phyloP scores from a whole-genome alignment of 2,888 invertebrate species.

The Lasioglossum morio region DNA sequence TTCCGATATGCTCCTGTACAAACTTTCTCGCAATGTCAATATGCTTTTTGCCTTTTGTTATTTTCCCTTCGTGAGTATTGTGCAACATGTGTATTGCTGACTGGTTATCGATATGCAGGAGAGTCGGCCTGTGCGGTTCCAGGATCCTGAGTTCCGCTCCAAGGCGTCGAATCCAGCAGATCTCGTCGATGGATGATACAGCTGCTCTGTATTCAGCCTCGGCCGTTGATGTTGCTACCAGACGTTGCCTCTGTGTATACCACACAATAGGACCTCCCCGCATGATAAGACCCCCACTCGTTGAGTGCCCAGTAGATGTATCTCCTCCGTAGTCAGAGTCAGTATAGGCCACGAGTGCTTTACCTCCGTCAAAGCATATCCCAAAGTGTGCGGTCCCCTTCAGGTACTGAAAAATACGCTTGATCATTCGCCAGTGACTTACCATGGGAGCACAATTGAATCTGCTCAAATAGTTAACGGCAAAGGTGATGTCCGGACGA shows the following conservation, averaged over 20 bases:
- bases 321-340: neutral
- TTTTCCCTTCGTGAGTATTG: no score
- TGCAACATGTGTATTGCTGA: no score
- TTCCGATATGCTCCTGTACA: no score
- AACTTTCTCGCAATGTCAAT: no score
- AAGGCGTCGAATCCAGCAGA: neutral
- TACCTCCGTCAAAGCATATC: constrained; percentile 66
- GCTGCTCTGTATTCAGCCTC: neutral
- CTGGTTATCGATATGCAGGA: no score
- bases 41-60: no score
- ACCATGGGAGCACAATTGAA: no score
- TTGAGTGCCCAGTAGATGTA: neutral
- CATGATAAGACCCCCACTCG: neutral
- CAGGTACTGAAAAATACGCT: no score
- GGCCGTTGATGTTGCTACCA: neutral
- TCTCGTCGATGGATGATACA: neutral
- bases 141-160: neutral
- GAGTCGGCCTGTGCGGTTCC: no score
- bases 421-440: neutral
- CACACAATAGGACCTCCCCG: no score
- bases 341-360: constrained; percentile 30
- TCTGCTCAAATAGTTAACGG: no score
- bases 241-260: neutral
- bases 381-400: neutral
- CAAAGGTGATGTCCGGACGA: no score